Evolutionary conservation across 2,113 vertebrate species (phyloP).

Genomic region (Heloderma charlesbogerti): DNA sequence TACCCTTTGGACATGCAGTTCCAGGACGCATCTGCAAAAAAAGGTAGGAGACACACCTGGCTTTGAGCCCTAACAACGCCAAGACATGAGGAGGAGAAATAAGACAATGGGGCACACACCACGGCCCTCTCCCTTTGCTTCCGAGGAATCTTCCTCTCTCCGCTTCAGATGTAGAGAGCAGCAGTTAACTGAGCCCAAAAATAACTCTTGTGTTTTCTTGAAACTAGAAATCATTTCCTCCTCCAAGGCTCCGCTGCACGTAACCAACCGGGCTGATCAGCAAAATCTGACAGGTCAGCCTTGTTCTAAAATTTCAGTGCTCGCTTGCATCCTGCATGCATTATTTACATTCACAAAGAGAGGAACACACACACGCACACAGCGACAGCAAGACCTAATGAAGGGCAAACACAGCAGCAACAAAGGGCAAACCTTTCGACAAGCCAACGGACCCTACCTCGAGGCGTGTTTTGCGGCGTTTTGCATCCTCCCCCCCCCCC

Average conservation of each 20-base stretch:
- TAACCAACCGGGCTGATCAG: slow-evolving; percentile 53
- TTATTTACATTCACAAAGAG: slow-evolving; percentile 64
- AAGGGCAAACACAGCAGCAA: slow-evolving; percentile 28
- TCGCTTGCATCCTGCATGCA: slow-evolving; percentile 45
- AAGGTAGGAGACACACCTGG: background rate
- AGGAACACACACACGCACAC: background rate
- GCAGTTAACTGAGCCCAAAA: background rate
- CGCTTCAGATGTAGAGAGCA: background rate
- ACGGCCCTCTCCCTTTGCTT: background rate
- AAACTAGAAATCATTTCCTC: background rate
- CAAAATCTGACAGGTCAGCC: slow-evolving; percentile 54
- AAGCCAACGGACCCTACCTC: background rate
- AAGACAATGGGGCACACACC: background rate
- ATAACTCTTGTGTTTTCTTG: slow-evolving; percentile 3
- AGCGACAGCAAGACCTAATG: background rate
- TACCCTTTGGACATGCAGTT: background rate
- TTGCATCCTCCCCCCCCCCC: background rate
- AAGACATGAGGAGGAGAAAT: too few species aligned
- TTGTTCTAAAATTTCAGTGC: slow-evolving; percentile 65
- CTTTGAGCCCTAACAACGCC: background rate
- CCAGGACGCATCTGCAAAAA: background rate
- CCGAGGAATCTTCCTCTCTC: background rate
- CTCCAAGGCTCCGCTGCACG: background rate
- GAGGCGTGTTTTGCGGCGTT: too few species aligned
- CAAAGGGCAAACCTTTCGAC: slow-evolving; percentile 35